Percentiles rank a stretch among this genome's conserved stretches.
phyloP scores from a whole-genome alignment of 2,888 invertebrate genomes.

The Dioctria linearis region DNA sequence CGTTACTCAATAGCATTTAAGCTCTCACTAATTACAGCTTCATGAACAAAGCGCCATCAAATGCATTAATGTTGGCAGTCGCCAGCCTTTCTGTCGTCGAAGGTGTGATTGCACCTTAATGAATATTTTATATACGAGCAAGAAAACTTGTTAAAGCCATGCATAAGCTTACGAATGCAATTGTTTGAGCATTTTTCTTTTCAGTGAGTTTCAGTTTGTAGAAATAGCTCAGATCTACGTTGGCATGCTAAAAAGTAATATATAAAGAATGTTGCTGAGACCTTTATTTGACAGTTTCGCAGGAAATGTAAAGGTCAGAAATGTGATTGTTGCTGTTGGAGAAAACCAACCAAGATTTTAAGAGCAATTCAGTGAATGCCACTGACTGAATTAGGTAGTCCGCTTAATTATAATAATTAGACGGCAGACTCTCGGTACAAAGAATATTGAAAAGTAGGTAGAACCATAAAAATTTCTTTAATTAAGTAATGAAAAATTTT shows the following conservation, averaged over 20 bases:
- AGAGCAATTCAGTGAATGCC: too few species aligned
- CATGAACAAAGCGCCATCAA: slow-evolving; percentile 15
- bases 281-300: background rate
- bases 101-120: slow-evolving; percentile 35
- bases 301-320: background rate
- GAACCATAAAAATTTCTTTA: too few species aligned
- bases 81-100: slow-evolving; percentile 15
- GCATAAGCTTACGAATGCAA: background rate
- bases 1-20: slow-evolving; percentile 25
- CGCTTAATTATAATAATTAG: too few species aligned
- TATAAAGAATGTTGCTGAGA: background rate
- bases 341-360: too few species aligned
- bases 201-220: slow-evolving; percentile 24
- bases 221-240: background rate
- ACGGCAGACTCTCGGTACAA: too few species aligned
- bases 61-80: background rate
- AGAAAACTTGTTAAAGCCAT: background rate
- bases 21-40: slow-evolving; percentile 17
- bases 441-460: too few species aligned
- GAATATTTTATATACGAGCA: slow-evolving; percentile 10
- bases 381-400: too few species aligned
- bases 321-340: background rate
- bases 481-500: too few species aligned
- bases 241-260: background rate
- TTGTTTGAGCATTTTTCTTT: slow-evolving; percentile 31